phyloP scores from a whole-genome alignment of 2,797 vertebrate species.

The Carduelis carduelis region DNA sequence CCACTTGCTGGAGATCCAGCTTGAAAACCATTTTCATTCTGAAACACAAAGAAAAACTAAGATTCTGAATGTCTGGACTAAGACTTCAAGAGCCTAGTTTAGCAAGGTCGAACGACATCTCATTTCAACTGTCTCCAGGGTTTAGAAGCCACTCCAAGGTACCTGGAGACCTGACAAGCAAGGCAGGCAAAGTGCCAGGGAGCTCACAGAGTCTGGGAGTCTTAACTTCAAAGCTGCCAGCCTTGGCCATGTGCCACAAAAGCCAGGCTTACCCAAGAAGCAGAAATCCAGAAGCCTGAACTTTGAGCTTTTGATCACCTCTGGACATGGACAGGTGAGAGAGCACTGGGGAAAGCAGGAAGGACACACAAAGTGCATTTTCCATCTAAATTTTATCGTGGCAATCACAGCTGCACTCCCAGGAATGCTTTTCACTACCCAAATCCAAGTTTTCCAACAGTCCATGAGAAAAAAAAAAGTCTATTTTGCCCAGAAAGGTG shows the following conservation, averaged over 20 bases:
- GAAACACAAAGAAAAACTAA: background rate
- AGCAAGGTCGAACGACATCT: accelerated
- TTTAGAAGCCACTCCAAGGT: background rate
- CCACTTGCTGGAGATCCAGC: background rate
- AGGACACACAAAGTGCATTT: background rate
- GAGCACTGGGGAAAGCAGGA: background rate
- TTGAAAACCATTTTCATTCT: background rate
- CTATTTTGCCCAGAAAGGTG: accelerated
- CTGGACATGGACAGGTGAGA: background rate
- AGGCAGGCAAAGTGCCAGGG: background rate
- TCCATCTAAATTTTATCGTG: background rate
- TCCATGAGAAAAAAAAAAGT: background rate
- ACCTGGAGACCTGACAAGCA: background rate
- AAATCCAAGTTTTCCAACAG: background rate
- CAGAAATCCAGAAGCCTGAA: background rate
- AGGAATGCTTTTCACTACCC: background rate
- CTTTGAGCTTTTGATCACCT: background rate
- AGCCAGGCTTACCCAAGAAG: background rate
- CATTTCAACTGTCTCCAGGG: background rate
- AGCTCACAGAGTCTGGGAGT: background rate
- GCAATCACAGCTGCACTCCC: background rate
- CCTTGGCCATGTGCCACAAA: background rate
- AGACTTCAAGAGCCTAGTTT: background rate
- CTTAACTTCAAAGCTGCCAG: conserved; percentile 4
- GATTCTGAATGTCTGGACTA: background rate